These are phyloP conservation scores for Heteromormyrus szaboi DNA, from an alignment of 2,797 vertebrate species.

Conservation along the genomic window DNA sequence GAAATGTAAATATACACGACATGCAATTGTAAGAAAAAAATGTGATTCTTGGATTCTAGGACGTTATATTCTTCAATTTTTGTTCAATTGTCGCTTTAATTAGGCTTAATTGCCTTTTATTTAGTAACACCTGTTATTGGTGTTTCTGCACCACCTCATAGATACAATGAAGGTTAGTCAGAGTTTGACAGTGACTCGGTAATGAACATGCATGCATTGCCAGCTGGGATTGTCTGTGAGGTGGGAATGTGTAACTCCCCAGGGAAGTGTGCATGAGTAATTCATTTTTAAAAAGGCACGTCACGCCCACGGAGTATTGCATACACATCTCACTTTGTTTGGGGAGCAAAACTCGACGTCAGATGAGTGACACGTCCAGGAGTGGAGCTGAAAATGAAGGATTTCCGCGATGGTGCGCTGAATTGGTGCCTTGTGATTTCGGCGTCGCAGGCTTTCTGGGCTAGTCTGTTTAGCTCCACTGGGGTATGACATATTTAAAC, in stretches of 20 bases:
- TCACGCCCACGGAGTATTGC: neutral
- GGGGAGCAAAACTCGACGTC: neutral
- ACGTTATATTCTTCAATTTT: neutral
- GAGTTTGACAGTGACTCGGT: neutral
- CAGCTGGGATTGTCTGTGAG: neutral
- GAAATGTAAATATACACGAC: neutral
- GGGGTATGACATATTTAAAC: conserved; percentile 8
- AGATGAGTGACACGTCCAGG: neutral
- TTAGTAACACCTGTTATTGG: neutral
- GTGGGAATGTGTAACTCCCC: neutral
- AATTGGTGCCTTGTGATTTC: neutral
- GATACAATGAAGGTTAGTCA: neutral
- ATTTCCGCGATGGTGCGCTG: neutral
- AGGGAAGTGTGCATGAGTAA: neutral
- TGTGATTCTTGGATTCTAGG: neutral
- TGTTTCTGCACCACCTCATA: neutral
- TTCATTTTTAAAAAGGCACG: neutral
- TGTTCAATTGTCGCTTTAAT: neutral
- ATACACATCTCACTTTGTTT: neutral
- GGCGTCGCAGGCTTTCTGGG: neutral
- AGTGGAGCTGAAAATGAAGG: neutral
- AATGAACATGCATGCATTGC: neutral
- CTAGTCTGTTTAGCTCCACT: neutral
- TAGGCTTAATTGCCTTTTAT: neutral
- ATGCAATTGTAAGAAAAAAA: neutral